Conservation (phyloP, 1,140 invertebrate species). For the Bradynema listronoti region DNA sequence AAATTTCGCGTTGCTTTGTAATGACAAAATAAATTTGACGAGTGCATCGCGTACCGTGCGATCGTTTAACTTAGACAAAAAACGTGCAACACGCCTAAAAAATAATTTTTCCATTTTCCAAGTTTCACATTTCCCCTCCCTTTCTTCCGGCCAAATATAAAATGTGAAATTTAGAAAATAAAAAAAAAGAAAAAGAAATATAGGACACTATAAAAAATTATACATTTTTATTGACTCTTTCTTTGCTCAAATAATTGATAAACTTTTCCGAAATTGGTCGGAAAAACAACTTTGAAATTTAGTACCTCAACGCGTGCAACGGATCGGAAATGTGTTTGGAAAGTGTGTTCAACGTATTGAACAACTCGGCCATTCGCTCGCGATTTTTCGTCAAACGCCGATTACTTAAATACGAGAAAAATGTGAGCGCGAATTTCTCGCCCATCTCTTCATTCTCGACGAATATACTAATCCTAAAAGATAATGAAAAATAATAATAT, state of each 20-base stretch:
- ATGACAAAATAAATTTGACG: neutral
- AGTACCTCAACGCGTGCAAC: neutral
- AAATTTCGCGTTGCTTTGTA: neutral
- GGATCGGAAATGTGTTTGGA: neutral
- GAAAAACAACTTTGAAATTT: no score
- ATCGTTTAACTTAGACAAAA: slow-evolving; percentile 1
- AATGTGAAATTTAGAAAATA: no score
- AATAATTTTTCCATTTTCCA: no score
- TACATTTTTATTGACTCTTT: no score
- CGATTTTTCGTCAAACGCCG: neutral
- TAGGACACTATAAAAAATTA: no score
- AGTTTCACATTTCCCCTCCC: no score
- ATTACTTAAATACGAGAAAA: neutral
- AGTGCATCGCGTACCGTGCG: neutral
- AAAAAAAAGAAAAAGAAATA: no score
- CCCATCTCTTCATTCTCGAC: neutral
- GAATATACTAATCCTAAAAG: slow-evolving; percentile 4
- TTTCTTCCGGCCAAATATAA: no score
- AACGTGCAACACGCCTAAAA: neutral
- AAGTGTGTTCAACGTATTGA: neutral
- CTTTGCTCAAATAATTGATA: no score
- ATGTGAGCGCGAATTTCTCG: neutral
- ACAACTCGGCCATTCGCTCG: neutral
- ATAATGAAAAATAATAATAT: neutral
- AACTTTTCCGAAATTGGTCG: no score